Conservation (phyloP, 2,113 vertebrate genomes). For the Archocentrus centrarchus region DNA sequence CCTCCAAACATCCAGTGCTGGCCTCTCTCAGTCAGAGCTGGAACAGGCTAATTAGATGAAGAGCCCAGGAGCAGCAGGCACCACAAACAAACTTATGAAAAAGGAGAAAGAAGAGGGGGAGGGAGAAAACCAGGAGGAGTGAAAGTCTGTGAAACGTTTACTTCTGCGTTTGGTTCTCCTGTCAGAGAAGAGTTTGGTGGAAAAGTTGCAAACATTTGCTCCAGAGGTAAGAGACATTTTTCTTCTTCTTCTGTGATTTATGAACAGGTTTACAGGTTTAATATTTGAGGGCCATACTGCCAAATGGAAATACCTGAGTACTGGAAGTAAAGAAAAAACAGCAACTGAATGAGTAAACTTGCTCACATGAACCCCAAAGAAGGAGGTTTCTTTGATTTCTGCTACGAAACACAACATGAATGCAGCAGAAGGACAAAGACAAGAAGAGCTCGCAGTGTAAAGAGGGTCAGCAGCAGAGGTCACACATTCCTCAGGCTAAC, state of each 20-base stretch:
- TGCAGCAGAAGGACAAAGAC: constrained; percentile 2
- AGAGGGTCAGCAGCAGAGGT: constrained; percentile 22
- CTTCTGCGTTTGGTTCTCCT: neutral
- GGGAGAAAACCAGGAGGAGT: constrained; percentile 29
- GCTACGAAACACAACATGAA: constrained; percentile 10
- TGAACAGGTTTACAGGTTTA: neutral
- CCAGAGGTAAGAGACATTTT: constrained; percentile 48
- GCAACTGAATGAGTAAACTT: neutral
- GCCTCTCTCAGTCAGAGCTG: neutral
- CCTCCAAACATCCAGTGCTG: constrained; percentile 23
- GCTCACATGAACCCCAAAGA: accelerated
- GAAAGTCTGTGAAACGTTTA: constrained; percentile 37
- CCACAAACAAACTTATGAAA: constrained; percentile 26
- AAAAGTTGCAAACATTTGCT: neutral
- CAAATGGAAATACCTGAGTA: neutral
- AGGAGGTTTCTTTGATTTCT: neutral
- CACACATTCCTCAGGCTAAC: constrained; percentile 20
- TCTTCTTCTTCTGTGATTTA: neutral
- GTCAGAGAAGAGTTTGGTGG: constrained; percentile 17
- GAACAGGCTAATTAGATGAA: constrained; percentile 46
- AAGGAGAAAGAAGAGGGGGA: constrained; percentile 39
- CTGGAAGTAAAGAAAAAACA: neutral
- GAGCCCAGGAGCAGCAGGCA: constrained; percentile 30
- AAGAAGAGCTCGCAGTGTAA: neutral
- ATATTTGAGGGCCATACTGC: neutral